Base-by-base conservation (phyloP, 2,113 vertebrate species). In the Pholis gunnellus region DNA sequence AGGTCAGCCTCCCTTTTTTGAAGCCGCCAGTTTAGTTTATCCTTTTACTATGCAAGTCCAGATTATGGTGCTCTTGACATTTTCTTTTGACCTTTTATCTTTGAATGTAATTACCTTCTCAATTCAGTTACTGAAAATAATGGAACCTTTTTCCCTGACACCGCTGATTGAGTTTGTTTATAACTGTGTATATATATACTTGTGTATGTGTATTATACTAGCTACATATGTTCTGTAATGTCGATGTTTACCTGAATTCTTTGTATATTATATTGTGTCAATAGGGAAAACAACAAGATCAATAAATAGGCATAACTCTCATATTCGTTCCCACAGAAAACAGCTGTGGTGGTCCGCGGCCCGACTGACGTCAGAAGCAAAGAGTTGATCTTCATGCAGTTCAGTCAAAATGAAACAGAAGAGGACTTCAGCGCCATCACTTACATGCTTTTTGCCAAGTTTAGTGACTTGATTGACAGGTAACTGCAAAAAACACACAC, bases 401-500 rank as follows among this genome's bases (percentile, higher is more conserved):
- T 99, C 91, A 96, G 96, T 80, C 95, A 96, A 48, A 99, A 99
- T 64, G 93, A 96, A 90, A 99, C 97, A 0, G 93, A 96, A 6
- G 96, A 99, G 89, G 97, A 99, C 93, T 99, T 99, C 91, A 99
- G 97, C n/a, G 97, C 97, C 79, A 99, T 99, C 80, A 95, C 96
- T n/a, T 99, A 99, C 92, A 96, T 99, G 88, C 95, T 99, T 9
- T 99, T 99, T 93, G 96, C 97, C 6, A 97, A 96, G 25, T 99
- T 96, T 82, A 95, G 93, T 10, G 96, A 97, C 59, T 71, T 94
- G 4, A 86, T 0, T 18, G 13, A 73, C 31, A 94, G 93, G 93
- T 94, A 54, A 68, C 9, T 22, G 38, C 54, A 56, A 59, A n/a
- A n/a, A n/a, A n/a, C n/a, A 34, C 36, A 25, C 0, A 29, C 18